phyloP scores from a whole-genome alignment of 1,140 invertebrate species.

The Saccostrea echinata region DNA sequence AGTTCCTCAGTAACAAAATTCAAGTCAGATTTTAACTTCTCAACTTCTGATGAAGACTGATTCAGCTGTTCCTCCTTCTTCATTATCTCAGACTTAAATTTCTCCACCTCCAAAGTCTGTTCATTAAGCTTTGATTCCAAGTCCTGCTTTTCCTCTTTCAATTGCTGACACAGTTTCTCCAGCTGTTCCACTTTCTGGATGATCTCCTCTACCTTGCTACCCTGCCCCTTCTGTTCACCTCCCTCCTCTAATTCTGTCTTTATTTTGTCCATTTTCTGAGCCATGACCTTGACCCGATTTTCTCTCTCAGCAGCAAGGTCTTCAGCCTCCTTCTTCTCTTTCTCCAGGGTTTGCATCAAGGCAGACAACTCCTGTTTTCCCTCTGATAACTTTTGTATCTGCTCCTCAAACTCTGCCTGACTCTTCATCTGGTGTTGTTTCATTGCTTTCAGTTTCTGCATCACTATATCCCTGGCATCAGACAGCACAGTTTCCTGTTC shows the following conservation, averaged over 20 bases:
- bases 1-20: background rate
- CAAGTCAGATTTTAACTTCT: background rate
- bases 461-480: slow-evolving; percentile 64
- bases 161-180: background rate
- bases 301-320: slow-evolving; percentile 11
- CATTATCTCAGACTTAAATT: background rate
- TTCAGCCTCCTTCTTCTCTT: slow-evolving; percentile 15
- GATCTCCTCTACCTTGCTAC: slow-evolving; percentile 59
- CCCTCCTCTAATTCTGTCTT: slow-evolving; percentile 49
- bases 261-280: slow-evolving; percentile 46
- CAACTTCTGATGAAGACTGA: background rate
- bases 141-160: slow-evolving; percentile 11
- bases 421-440: background rate
- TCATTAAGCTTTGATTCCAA: background rate
- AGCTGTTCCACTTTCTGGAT: slow-evolving; percentile 33
- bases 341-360: slow-evolving; percentile 54
- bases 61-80: slow-evolving; percentile 34
- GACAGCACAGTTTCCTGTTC: slow-evolving; percentile 64
- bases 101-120: slow-evolving; percentile 4
- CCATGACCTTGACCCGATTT: slow-evolving; percentile 35
- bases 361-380: slow-evolving; percentile 39
- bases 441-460: slow-evolving; percentile 33
- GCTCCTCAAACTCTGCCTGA: slow-evolving; percentile 33
- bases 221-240: slow-evolving; percentile 52
- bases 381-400: slow-evolving; percentile 51